Percentiles rank a stretch among this genome's conserved stretches.
phyloP scores from a whole-genome alignment of 2,113 vertebrate genomes.

The Ictalurus furcatus region DNA sequence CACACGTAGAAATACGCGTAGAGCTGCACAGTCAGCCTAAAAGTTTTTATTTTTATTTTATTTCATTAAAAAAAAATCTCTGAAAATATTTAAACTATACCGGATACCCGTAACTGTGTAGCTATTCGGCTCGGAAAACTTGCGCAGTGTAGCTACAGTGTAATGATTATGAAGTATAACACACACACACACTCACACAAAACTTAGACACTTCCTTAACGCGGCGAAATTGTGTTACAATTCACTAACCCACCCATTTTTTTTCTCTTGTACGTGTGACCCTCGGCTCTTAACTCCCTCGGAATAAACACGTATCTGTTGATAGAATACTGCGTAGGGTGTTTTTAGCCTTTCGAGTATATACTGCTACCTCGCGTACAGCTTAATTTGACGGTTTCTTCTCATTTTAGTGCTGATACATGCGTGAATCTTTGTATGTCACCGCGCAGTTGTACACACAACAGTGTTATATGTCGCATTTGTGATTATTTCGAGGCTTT shows the following conservation, averaged over 20 bases:
- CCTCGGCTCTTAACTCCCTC: conserved; percentile 13
- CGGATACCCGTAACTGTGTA: conserved; percentile 13
- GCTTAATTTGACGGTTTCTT: neutral
- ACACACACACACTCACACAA: no score
- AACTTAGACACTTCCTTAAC: conserved; percentile 1
- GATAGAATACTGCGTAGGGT: conserved; percentile 31
- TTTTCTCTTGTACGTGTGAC: neutral
- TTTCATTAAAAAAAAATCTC: neutral
- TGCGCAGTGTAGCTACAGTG: neutral
- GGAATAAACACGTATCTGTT: conserved; percentile 9
- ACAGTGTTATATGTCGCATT: conserved; percentile 47
- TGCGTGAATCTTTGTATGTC: neutral
- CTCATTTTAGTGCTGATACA: neutral
- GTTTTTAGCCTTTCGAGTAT: conserved; percentile 7
- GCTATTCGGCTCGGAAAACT: neutral
- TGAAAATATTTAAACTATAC: conserved; percentile 36
- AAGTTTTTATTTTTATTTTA: conserved; percentile 67
- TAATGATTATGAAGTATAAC: neutral
- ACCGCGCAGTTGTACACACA: neutral
- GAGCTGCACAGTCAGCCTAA: conserved; percentile 64
- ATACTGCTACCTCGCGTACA: neutral
- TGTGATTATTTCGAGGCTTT: conserved; percentile 25
- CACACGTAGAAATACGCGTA: conserved; percentile 61
- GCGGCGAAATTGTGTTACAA: conserved; percentile 1
- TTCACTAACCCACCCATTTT: conserved; percentile 2